These are phyloP conservation scores for Acromyrmex charruanus DNA, from an alignment of 1,140 invertebrate species.

Conservation along the genomic window DNA sequence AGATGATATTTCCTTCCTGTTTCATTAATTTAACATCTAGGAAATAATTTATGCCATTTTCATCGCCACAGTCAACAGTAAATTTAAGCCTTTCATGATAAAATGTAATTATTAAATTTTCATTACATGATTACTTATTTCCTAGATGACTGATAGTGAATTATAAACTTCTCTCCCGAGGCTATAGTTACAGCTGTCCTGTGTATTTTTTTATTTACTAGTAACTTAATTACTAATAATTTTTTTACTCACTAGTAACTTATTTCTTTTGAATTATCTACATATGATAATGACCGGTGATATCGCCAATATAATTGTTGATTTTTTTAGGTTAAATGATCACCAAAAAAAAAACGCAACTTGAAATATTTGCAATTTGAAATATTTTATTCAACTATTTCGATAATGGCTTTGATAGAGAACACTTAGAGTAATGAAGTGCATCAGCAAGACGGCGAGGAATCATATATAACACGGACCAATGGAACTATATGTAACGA, in stretches of 20 bases:
- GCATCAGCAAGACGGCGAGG: conserved; percentile 31
- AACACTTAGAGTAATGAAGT: conserved; percentile 40
- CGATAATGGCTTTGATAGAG: conserved; percentile 32
- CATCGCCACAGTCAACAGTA: too few species aligned
- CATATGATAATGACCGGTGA: neutral
- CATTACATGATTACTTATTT: too few species aligned
- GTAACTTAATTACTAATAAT: neutral
- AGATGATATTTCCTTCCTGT: too few species aligned
- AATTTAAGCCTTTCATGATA: too few species aligned
- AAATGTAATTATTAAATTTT: neutral
- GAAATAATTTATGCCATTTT: too few species aligned
- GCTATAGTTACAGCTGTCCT: neutral
- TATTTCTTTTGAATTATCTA: conserved; percentile 1
- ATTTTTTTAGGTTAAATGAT: neutral
- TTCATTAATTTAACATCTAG: too few species aligned
- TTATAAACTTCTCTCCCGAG: neutral
- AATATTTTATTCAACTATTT: conserved; percentile 26
- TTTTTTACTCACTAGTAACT: neutral
- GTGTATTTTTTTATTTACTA: neutral
- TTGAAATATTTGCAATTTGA: neutral
- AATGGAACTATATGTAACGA: conserved; percentile 24
- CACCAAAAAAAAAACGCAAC: neutral
- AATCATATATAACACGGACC: conserved; percentile 38
- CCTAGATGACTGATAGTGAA: neutral
- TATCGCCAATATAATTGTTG: neutral